Percentiles rank a stretch among this genome's conserved stretches.
phyloP scores from a whole-genome alignment of 1,140 invertebrate species.

The Dysdera silvatica region DNA sequence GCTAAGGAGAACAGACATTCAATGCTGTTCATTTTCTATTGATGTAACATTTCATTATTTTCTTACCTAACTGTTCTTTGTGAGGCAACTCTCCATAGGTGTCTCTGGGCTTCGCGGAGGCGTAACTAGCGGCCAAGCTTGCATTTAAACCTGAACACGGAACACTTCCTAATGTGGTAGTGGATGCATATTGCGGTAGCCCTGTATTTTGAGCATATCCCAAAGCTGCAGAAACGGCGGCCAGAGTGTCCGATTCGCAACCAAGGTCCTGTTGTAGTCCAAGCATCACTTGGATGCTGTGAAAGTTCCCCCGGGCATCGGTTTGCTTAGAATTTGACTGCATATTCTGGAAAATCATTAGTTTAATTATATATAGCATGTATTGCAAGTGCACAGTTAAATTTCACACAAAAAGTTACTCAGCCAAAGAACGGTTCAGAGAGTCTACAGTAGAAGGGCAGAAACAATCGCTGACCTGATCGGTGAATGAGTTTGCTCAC shows the following conservation, averaged over 20 bases:
- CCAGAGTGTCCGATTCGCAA: slow-evolving; percentile 18
- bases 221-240: slow-evolving; percentile 17
- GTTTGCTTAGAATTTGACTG: slow-evolving; percentile 13
- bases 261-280: slow-evolving; percentile 44
- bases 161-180: background rate
- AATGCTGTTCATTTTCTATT: too few relatives aligned
- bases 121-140: background rate
- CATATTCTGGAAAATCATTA: too few relatives aligned
- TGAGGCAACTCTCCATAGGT: too few relatives aligned
- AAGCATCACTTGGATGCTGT: slow-evolving; percentile 54
- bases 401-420: too few relatives aligned
- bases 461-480: too few relatives aligned
- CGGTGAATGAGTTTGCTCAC: too few relatives aligned
- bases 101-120: background rate
- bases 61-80: slow-evolving; percentile 47
- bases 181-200: slow-evolving; percentile 14
- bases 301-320: slow-evolving; percentile 31
- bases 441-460: too few relatives aligned
- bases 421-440: too few relatives aligned
- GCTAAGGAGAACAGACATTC: too few relatives aligned
- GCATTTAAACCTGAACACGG: background rate
- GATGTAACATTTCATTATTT: too few relatives aligned
- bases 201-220: slow-evolving; percentile 9
- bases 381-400: too few relatives aligned
- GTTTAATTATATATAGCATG: too few relatives aligned